Evolutionary conservation across 2,888 invertebrate species (phyloP).

Genomic region (Hybos culiciformis): DNA sequence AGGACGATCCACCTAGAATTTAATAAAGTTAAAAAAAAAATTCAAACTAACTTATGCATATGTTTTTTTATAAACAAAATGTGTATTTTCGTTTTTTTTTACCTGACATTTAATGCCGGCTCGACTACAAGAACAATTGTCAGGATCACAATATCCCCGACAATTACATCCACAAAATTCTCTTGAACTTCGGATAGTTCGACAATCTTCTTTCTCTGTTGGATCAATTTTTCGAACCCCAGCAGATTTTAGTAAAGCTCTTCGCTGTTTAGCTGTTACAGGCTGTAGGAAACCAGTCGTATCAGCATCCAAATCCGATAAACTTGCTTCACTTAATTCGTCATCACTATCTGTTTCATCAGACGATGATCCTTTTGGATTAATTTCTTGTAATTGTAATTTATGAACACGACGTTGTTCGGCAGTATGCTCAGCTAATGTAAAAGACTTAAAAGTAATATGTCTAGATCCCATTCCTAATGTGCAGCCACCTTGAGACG

Average conservation of each 20-base stretch:
- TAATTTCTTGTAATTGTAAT: constrained; percentile 49
- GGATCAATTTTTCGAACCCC: constrained; percentile 90
- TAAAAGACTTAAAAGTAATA: constrained; percentile 57
- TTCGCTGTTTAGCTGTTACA: constrained; percentile 78
- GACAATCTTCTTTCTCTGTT: constrained; percentile 85
- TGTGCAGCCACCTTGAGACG: constrained; percentile 81
- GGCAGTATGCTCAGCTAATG: constrained; percentile 73
- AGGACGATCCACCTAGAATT: constrained; percentile 65
- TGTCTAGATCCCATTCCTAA: constrained; percentile 79
- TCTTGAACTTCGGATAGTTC: constrained; percentile 77
- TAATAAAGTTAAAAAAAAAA: background rate
- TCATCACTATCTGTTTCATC: constrained; percentile 78
- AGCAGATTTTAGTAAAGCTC: constrained; percentile 77
- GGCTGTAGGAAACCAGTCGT: constrained; percentile 86
- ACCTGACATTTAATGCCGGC: constrained; percentile 93
- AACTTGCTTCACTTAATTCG: constrained; percentile 64
- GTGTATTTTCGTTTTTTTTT: constrained; percentile 11
- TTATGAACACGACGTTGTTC: constrained; percentile 80
- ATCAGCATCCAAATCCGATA: constrained; percentile 75
- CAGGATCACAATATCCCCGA: constrained; percentile 88
- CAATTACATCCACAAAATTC: constrained; percentile 91
- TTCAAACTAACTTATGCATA: background rate
- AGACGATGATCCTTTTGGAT: constrained; percentile 43
- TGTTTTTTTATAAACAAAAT: too few species aligned
- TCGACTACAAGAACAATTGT: constrained; percentile 86